Conservation (phyloP, 2,113 vertebrate species). For the Glareola pratincola region DNA sequence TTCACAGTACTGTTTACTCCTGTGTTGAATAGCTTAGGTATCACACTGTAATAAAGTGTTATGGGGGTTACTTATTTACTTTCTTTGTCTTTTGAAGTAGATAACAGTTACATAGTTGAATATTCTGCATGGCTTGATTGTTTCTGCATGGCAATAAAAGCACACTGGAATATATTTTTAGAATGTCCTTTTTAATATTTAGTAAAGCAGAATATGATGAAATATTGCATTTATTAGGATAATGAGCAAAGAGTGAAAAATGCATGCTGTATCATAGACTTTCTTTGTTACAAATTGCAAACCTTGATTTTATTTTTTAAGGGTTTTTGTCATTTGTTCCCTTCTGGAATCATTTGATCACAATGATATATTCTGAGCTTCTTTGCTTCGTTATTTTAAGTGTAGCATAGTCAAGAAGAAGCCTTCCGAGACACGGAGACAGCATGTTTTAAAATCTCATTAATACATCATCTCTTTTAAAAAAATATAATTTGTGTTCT, state of each 20-base stretch:
- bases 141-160: not conserved
- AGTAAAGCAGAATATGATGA: not conserved
- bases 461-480: not conserved
- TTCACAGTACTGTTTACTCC: not conserved
- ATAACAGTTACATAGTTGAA: not conserved
- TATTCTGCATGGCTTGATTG: not conserved
- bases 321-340: not conserved
- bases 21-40: not conserved
- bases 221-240: not conserved
- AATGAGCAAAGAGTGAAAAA: not conserved
- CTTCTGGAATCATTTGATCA: not conserved
- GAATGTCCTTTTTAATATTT: not conserved
- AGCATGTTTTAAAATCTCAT: not conserved
- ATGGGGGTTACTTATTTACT: not conserved
- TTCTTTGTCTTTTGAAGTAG: not conserved
- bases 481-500: not conserved
- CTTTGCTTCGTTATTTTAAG: not conserved
- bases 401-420: not conserved
- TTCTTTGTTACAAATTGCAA: not conserved
- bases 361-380: not conserved
- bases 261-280: not conserved
- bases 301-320: not conserved
- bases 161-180: not conserved
- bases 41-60: not conserved
- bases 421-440: not conserved